A percentile compares a stretch with the other conserved stretches of the same genome.
Evolutionary conservation across 2,113 vertebrate genomes (phyloP).

Genomic region (Clarias batrachus): DNA sequence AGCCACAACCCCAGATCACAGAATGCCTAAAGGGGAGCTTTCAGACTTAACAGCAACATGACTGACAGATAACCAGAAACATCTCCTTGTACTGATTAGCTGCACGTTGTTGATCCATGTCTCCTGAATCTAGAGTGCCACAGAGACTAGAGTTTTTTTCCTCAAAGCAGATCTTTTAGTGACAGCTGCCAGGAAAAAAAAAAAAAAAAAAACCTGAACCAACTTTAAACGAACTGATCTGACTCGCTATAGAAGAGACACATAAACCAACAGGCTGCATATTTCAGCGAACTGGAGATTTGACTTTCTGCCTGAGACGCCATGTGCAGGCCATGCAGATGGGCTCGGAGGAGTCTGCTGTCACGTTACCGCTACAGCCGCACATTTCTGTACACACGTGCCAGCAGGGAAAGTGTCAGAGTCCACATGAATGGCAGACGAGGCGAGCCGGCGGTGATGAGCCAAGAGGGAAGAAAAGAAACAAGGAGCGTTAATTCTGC

Average conservation of each 20-base stretch:
- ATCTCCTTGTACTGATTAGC: conserved; percentile 14
- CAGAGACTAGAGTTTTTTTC: neutral
- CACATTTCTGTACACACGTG: conserved; percentile 40
- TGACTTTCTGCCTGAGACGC: conserved; percentile 42
- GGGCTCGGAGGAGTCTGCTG: conserved; percentile 33
- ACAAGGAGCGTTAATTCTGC: conserved; percentile 40
- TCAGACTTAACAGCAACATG: neutral
- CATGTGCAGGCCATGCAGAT: conserved; percentile 30
- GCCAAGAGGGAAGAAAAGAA: conserved; percentile 35
- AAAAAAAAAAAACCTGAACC: neutral
- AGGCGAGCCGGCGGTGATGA: conserved; percentile 20
- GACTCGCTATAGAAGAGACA: conserved; percentile 2
- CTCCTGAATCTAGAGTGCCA: neutral
- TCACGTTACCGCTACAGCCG: conserved; percentile 40
- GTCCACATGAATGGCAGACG: conserved; percentile 36
- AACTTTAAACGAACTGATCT: neutral
- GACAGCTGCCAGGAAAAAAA: neutral
- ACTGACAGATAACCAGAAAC: neutral
- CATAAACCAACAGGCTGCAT: conserved; percentile 9
- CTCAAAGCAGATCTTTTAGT: neutral
- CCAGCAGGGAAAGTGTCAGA: conserved; percentile 38
- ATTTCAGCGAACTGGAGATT: conserved; percentile 1
- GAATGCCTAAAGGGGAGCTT: neutral
- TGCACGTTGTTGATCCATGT: neutral
- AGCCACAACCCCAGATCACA: neutral